Conservation (phyloP, 1,140 invertebrate species). For the Scaptomyza graminum region DNA sequence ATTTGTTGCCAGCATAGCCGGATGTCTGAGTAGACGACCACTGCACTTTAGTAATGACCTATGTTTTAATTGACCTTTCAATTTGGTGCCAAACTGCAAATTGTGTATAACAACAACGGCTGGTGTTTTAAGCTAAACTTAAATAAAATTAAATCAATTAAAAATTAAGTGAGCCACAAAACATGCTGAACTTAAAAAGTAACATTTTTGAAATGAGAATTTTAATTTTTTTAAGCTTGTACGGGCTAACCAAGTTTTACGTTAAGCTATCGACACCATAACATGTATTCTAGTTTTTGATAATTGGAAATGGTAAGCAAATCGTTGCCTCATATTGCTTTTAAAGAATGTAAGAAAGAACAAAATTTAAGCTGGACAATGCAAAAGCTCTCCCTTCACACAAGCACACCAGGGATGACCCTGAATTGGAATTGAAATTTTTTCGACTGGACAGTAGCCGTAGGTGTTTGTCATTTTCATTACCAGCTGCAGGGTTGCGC, state of each 20-base stretch:
- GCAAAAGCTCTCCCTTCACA: neutral
- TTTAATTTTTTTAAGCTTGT: too few relatives aligned
- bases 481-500: conserved; percentile 7
- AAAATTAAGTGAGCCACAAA: too few relatives aligned
- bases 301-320: too few relatives aligned
- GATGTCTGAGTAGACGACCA: conserved; percentile 4
- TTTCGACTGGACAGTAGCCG: conserved; percentile 25
- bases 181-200: too few relatives aligned
- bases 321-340: neutral
- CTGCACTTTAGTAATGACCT: conserved; percentile 9
- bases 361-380: neutral
- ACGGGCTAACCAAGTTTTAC: too few relatives aligned
- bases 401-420: conserved; percentile 15
- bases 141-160: neutral
- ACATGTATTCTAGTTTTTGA: too few relatives aligned
- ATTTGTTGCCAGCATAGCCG: conserved; percentile 32
- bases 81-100: conserved; percentile 35
- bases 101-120: conserved; percentile 6
- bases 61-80: conserved; percentile 49
- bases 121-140: conserved; percentile 45
- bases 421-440: conserved; percentile 73
- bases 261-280: too few relatives aligned
- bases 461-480: conserved; percentile 47
- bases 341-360: neutral
- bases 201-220: too few relatives aligned